Evolutionary conservation across 2,888 invertebrate genomes (phyloP).

Genomic region (Portevinia maculata): DNA sequence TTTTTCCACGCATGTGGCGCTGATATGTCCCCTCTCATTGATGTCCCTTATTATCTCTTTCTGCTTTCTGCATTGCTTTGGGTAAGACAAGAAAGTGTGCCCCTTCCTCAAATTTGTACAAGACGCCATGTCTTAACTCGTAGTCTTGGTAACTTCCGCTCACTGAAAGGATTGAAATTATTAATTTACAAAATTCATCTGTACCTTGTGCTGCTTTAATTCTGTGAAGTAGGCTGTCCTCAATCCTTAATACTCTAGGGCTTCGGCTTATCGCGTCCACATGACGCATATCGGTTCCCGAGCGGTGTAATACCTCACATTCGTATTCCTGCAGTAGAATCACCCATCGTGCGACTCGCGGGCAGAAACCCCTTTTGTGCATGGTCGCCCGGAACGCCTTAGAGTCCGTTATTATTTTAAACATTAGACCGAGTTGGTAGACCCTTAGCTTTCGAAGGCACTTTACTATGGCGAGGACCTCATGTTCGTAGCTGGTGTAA

Average conservation of each 20-base stretch:
- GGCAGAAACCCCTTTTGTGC: constrained; percentile 24
- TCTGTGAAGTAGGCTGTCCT: constrained; percentile 3
- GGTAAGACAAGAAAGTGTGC: constrained; percentile 42
- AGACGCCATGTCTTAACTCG: constrained; percentile 4
- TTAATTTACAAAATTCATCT: neutral
- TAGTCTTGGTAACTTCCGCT: constrained; percentile 4
- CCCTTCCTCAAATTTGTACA: constrained; percentile 53
- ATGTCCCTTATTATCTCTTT: constrained; percentile 15
- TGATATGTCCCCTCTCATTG: no score
- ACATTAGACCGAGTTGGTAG: constrained; percentile 6
- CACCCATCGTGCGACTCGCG: constrained; percentile 33
- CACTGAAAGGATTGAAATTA: neutral
- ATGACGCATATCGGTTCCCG: constrained; percentile 23
- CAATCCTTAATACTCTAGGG: constrained; percentile 3
- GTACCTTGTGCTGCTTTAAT: constrained; percentile 4
- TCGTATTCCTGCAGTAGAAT: constrained; percentile 33
- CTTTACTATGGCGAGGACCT: neutral
- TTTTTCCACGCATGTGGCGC: no score
- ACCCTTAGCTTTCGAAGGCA: constrained; percentile 16
- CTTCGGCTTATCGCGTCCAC: constrained; percentile 36
- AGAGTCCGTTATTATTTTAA: constrained; percentile 22
- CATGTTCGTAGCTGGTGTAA: constrained; percentile 18
- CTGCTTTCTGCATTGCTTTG: constrained; percentile 5
- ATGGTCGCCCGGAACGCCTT: constrained; percentile 42
- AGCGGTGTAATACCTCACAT: constrained; percentile 8